These are phyloP conservation scores for Notolepis coatsorum DNA, from an alignment of 2,797 vertebrate species.

Conservation along the genomic window DNA sequence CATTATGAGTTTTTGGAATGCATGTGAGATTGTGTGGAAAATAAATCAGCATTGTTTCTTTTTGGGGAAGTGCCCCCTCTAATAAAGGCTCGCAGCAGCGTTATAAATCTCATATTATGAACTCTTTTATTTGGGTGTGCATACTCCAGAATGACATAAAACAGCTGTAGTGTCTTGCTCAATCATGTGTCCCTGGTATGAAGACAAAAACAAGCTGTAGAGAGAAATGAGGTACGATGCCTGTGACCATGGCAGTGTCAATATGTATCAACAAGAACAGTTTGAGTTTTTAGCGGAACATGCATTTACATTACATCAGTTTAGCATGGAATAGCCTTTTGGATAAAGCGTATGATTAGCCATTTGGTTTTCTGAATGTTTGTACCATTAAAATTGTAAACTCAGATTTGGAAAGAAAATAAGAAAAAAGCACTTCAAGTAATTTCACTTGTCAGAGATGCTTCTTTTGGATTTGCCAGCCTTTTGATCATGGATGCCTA, in stretches of 20 bases:
- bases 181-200: neutral
- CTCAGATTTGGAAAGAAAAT: neutral
- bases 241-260: neutral
- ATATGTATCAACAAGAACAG: neutral
- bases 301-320: neutral
- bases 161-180: no score
- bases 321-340: neutral
- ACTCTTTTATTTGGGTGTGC: neutral
- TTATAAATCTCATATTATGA: slow-evolving; percentile 16
- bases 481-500: neutral
- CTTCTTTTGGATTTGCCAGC: neutral
- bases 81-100: no score
- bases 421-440: neutral
- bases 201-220: neutral
- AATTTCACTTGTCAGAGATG: neutral
- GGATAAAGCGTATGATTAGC: neutral
- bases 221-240: neutral
- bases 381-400: slow-evolving; percentile 2
- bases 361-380: slow-evolving; percentile 12
- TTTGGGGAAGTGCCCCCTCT: no score
- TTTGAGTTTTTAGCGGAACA: neutral
- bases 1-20: slow-evolving; percentile 6
- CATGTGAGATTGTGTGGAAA: no score
- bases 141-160: no score
- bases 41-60: no score